Evolutionary conservation across 2,113 vertebrate species (phyloP), one percentile per base, ranked within the genome.

Genomic region (Numida meleagris): DNA sequence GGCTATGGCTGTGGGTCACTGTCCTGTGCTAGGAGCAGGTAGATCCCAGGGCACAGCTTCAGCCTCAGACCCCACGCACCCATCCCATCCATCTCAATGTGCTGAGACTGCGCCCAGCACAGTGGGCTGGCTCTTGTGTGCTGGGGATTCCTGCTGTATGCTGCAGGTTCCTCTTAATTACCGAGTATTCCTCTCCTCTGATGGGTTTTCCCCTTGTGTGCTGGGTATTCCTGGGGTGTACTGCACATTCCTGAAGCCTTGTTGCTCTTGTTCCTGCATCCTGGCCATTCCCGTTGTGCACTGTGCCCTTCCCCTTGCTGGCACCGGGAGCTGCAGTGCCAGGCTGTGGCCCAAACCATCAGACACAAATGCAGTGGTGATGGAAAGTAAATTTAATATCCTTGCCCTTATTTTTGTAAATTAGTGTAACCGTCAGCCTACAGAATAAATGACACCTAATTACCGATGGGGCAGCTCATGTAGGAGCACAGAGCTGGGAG

Each of bases 391-490:
- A 84, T 89, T 63, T 36, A 75, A 40, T 50, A 42, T 68, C 86
- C 51, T 46, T 29, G 85, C 55, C 84, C 82, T 73, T 81, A 2
- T 75, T 91, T 95, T 88, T 81, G 94, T 79, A 75, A 89, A 92
- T 89, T 10, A 95, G 65, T 66, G 5, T 48, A 50, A 66, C 89
- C 24, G 31, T 82, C 88, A 93, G 53, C 88, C 88, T 24, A 36
- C 93, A 34, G 88, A 65, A 73, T 73, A 93, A 90, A 91, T 75
- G 88, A 78, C 83, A 88, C 81, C 71, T 84, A 84, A 95, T 93
- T 53, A 53, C 51, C 27, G 27, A 53, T 31, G 25, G 93, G 90
- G 94, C 88, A 96, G 95, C 76, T 92, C 62, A 16, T 36, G 62
- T 78, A 42, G 89, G 25, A 83, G 90, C 17, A 78, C 48, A 79